Conservation (phyloP, 2,797 vertebrate species). For the Hephaestus fuliginosus region DNA sequence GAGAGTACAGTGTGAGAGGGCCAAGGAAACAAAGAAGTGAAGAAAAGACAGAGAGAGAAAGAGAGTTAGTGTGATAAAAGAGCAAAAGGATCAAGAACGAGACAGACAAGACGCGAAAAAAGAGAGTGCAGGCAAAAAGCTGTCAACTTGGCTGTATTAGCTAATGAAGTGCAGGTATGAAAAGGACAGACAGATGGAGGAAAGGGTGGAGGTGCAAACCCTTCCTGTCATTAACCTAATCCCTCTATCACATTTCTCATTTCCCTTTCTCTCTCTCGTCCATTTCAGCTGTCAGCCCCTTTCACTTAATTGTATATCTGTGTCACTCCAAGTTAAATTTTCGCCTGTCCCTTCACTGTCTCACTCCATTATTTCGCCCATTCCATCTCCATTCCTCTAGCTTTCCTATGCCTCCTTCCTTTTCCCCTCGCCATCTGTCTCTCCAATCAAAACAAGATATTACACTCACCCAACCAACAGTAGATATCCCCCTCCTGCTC, state of each 20-base stretch:
- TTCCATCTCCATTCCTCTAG: slow-evolving; percentile 38
- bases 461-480: slow-evolving; percentile 34
- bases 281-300: slow-evolving; percentile 52
- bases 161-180: slow-evolving; percentile 56
- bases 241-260: slow-evolving; percentile 65
- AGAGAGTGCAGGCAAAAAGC: background rate
- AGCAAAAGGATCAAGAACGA: slow-evolving; percentile 6
- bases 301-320: slow-evolving; percentile 61
- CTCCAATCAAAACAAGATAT: slow-evolving; percentile 66
- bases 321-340: slow-evolving; percentile 68
- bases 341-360: slow-evolving; percentile 52
- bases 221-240: slow-evolving; percentile 72
- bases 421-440: slow-evolving; percentile 41
- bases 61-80: slow-evolving; percentile 9
- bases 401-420: slow-evolving; percentile 26
- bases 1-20: background rate
- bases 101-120: background rate
- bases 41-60: background rate
- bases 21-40: slow-evolving; percentile 17
- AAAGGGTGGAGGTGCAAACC: slow-evolving; percentile 54
- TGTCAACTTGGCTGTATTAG: slow-evolving; percentile 45
- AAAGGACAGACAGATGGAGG: slow-evolving; percentile 38
- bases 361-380: slow-evolving; percentile 65
- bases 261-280: slow-evolving; percentile 48
- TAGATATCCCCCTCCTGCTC: slow-evolving; percentile 38